Conservation (phyloP, 2,888 invertebrate species). For the Crioceris asparagi region DNA sequence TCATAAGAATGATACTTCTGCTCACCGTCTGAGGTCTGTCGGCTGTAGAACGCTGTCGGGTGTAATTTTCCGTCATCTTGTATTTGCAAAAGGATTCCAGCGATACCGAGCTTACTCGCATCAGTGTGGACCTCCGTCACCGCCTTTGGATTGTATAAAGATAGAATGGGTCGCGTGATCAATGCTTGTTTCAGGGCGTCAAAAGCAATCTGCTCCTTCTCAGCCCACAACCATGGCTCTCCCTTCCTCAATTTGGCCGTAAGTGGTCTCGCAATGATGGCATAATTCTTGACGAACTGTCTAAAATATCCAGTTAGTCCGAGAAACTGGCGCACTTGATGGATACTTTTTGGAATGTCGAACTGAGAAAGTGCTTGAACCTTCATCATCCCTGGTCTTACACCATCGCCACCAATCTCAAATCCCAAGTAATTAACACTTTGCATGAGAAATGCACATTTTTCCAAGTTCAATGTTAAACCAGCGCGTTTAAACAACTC, state of each 20-base stretch:
- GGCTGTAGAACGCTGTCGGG: slow-evolving; percentile 27
- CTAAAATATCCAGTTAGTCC: too few species aligned
- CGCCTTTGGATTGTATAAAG: slow-evolving; percentile 16
- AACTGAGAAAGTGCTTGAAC: too few species aligned
- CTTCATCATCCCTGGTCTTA: too few species aligned
- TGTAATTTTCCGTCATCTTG: slow-evolving; percentile 15
- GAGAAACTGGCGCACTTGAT: too few species aligned
- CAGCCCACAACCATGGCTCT: slow-evolving; percentile 13
- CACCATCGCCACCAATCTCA: too few species aligned
- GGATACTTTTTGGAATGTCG: too few species aligned
- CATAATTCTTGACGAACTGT: too few species aligned
- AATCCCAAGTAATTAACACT: too few species aligned
- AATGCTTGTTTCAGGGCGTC: slow-evolving; percentile 10
- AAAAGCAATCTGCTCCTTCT: too few species aligned
- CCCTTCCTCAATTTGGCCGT: too few species aligned
- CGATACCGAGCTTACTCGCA: slow-evolving; percentile 22
- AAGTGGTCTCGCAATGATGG: too few species aligned
- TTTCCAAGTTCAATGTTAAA: slow-evolving; percentile 16
- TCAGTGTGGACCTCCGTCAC: slow-evolving; percentile 26
- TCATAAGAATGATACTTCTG: slow-evolving; percentile 29
- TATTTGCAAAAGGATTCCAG: slow-evolving; percentile 24
- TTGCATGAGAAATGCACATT: slow-evolving; percentile 10
- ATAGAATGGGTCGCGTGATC: slow-evolving; percentile 13
- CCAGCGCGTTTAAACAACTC: too few species aligned
- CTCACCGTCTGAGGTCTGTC: slow-evolving; percentile 28